Evolutionary conservation across 2,888 invertebrate genomes (phyloP).

Genomic region (Saturnia pavonia): DNA sequence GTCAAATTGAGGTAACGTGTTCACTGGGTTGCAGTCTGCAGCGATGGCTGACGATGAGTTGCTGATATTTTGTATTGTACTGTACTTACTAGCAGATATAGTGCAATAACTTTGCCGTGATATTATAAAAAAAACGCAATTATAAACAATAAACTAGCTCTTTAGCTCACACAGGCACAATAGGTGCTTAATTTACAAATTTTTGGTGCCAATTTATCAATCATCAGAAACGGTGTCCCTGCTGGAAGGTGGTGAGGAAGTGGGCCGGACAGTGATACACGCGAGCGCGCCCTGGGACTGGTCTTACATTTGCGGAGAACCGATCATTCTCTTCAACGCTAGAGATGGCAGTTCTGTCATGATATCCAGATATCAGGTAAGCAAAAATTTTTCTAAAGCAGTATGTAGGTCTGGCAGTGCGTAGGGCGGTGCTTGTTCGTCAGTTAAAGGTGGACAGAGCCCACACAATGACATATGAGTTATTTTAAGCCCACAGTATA

Average conservation of each 20-base stretch:
- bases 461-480: too few species aligned
- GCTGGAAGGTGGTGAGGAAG: constrained; percentile 58
- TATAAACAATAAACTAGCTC: neutral
- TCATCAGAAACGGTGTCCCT: constrained; percentile 49
- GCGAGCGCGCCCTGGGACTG: constrained; percentile 52
- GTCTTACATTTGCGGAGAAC: constrained; percentile 59
- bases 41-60: too few species aligned
- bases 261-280: constrained; percentile 48
- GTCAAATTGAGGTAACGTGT: too few species aligned
- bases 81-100: too few species aligned
- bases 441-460: too few species aligned
- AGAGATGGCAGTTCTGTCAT: constrained; percentile 56
- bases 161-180: neutral
- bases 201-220: neutral
- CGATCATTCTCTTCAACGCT: constrained; percentile 48
- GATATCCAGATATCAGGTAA: constrained; percentile 60
- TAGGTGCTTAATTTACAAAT: neutral
- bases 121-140: too few species aligned
- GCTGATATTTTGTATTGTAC: too few species aligned
- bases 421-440: too few species aligned
- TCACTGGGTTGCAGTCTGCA: too few species aligned
- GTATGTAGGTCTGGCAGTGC: too few species aligned
- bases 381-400: neutral
- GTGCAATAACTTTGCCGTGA: too few species aligned
- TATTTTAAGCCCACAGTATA: too few species aligned